Base-by-base conservation (phyloP, 92 coral and sea anemone genomes). In the Palythoa heliodiscus region DNA sequence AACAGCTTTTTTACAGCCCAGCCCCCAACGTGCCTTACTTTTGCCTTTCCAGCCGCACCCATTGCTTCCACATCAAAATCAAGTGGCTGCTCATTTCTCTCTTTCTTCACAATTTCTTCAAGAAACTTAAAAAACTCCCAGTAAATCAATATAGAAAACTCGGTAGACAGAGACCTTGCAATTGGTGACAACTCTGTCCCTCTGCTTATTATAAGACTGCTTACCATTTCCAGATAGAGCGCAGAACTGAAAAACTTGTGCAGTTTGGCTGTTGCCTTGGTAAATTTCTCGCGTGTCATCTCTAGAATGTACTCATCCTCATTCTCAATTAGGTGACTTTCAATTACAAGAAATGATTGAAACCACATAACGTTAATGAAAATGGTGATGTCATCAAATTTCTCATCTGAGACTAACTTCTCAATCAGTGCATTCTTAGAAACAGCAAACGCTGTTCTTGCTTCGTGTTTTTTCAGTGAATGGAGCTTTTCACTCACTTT, bases 1-100 rank as follows among this genome's bases (percentile, higher is more conserved):
- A 81, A 22, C 15, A 89, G 9, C 53, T 72, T 89, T 39, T 54
- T 86, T 20, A 86, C 63, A 7, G 63, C 89, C 89, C 92, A 85
- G 54, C 89, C 92, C 12, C 86, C 92, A 17, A 89, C 92, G 74
- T 89, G 83, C 66, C 92, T 23, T 48, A 78, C 73, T 50, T 81
- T 86, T 9, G 84, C 87, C 75, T 76, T 75, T 19, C 87, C 88
- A 17, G 39, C n/a, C 0, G 88, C 60, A n/a, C 39, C 88, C 91
- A 89, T 89, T 22, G 24, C 91, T 13, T 58, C 86, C 53, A 89
- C 88, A 84, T 60, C 20, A 17, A 89, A 68, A 11, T 47, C 22
- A 84, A n/a, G 66, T 68, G 91, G 88, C 82, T 84, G 64, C 23
- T 84, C 82, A 11, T 77, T 67, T 55, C 22, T 71, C 39, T 73